A percentile compares a stretch with the other conserved stretches of the same genome.
Evolutionary conservation across 2,888 invertebrate species (phyloP).

Genomic region (Exephanes ischioxanthus): DNA sequence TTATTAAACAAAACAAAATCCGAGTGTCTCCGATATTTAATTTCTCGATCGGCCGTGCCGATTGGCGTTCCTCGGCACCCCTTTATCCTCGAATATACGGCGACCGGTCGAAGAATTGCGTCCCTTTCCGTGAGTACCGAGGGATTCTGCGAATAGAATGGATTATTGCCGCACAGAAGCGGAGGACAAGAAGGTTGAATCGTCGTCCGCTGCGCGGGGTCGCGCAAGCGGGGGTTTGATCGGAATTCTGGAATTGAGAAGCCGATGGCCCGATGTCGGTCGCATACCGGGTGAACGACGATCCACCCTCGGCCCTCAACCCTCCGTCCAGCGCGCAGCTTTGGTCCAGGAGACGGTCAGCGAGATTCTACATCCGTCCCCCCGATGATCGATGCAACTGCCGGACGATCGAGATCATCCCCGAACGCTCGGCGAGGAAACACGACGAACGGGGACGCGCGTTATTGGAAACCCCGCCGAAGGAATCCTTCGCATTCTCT

Average conservation of each 20-base stretch:
- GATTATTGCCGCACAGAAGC: slow-evolving; percentile 58
- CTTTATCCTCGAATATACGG: slow-evolving; percentile 51
- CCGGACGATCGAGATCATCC: slow-evolving; percentile 29
- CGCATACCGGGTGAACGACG: slow-evolving; percentile 70
- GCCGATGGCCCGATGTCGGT: slow-evolving; percentile 69
- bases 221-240: slow-evolving; percentile 52
- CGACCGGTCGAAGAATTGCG: slow-evolving; percentile 58
- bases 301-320: slow-evolving; percentile 35
- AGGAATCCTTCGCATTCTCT: slow-evolving; percentile 63
- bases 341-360: slow-evolving; percentile 41
- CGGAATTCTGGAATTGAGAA: slow-evolving; percentile 72
- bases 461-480: slow-evolving; percentile 69
- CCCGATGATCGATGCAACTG: slow-evolving; percentile 63
- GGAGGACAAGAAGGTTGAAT: slow-evolving; percentile 33
- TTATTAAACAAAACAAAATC: background rate
- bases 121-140: slow-evolving; percentile 48
- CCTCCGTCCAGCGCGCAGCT: slow-evolving; percentile 50
- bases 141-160: slow-evolving; percentile 59
- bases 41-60: background rate
- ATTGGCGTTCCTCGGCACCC: background rate
- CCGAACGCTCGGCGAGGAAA: slow-evolving; percentile 71
- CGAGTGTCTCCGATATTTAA: slow-evolving; percentile 16
- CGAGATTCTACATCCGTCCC: slow-evolving; percentile 41
- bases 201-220: slow-evolving; percentile 11
- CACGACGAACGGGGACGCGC: slow-evolving; percentile 70